These are phyloP conservation scores for Tokudaia tokunoshimensis DNA, from an alignment of 2,797 vertebrate genomes.

Conservation along the genomic window DNA sequence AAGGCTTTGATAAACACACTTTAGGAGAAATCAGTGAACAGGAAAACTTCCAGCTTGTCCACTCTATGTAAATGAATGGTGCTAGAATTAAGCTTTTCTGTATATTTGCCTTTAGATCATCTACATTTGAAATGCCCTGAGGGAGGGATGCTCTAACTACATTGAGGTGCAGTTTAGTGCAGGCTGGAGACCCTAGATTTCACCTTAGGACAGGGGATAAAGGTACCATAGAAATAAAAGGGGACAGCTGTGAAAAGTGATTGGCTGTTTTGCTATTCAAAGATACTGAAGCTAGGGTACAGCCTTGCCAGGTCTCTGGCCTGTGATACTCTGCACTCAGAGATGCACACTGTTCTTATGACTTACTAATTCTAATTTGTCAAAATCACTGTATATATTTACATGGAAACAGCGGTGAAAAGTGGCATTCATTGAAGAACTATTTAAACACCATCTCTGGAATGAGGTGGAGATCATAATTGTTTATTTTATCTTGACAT, in stretches of 20 bases:
- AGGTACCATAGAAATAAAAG: neutral
- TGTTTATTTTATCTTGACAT: conserved; percentile 15
- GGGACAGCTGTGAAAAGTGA: neutral
- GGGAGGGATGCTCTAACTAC: neutral
- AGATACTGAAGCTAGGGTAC: neutral
- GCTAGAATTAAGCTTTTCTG: neutral
- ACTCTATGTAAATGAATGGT: neutral
- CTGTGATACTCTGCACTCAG: neutral
- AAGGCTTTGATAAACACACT: neutral
- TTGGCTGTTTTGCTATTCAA: neutral
- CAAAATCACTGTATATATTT: neutral
- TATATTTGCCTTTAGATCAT: neutral
- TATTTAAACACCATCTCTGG: neutral
- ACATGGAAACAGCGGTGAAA: neutral
- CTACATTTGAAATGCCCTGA: neutral
- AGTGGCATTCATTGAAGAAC: neutral
- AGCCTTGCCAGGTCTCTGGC: neutral
- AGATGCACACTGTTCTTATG: neutral
- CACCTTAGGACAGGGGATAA: neutral
- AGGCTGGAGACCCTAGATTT: neutral
- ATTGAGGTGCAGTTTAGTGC: neutral
- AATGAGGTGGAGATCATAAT: neutral
- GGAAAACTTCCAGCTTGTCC: neutral
- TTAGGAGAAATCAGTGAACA: neutral
- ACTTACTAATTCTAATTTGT: neutral